Conservation (phyloP, 2,113 vertebrate genomes). For the Corythornis vintsioides region DNA sequence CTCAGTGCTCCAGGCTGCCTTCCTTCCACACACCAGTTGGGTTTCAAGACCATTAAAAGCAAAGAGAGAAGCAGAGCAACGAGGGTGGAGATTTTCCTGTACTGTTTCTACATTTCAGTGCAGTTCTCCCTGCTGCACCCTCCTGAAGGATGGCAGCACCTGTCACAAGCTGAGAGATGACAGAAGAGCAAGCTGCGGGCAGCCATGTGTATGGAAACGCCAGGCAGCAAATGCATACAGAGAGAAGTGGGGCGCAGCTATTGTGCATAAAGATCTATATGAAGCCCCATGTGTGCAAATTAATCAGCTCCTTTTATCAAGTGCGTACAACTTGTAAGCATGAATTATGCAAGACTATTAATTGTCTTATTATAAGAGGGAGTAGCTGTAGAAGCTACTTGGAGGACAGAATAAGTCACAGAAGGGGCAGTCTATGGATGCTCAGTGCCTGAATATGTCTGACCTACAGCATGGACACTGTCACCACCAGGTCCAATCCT, state of each 20-base stretch:
- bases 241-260: background rate
- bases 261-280: background rate
- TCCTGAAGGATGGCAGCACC: background rate
- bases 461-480: background rate
- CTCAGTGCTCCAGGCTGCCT: background rate
- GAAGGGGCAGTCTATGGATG: background rate
- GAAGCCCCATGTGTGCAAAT: conserved; percentile 46
- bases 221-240: background rate
- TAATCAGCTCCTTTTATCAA: conserved; percentile 68
- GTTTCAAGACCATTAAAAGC: background rate
- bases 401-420: background rate
- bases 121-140: background rate
- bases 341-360: conserved; percentile 80
- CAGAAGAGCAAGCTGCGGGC: background rate
- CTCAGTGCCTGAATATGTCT: background rate
- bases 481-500: accelerated
- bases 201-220: background rate
- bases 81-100: background rate
- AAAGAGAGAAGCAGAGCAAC: background rate
- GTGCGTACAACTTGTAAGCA: conserved; percentile 68
- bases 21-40: background rate
- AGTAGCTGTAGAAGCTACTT: conserved; percentile 46
- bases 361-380: conserved; percentile 31
- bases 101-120: background rate
- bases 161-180: background rate